Percentiles rank a stretch among this genome's conserved stretches.
phyloP scores from a whole-genome alignment of 2,797 vertebrate species.

The Myotis vivesi region DNA sequence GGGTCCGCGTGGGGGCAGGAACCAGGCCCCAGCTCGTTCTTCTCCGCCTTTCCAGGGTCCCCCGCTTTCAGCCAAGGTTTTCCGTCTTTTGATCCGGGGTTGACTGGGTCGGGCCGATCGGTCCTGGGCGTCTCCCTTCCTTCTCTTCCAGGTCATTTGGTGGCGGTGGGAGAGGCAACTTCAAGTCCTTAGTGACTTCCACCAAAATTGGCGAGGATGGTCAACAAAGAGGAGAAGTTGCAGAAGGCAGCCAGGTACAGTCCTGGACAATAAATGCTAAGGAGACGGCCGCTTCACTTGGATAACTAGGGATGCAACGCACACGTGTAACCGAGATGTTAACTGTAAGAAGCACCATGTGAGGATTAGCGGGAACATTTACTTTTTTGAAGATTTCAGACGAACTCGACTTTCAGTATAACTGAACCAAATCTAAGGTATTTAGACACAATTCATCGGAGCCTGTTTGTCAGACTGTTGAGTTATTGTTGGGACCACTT shows the following conservation, averaged over 20 bases:
- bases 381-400: constrained; percentile 82
- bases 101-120: constrained; percentile 79
- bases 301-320: constrained; percentile 84
- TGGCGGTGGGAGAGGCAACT: constrained; percentile 88
- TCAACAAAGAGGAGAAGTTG: constrained; percentile 87
- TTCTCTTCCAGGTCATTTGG: constrained; percentile 91
- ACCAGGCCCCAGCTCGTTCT: neutral
- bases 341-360: constrained; percentile 79
- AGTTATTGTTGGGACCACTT: neutral
- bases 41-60: neutral
- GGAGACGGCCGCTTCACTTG: constrained; percentile 92
- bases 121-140: constrained; percentile 85
- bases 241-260: constrained; percentile 86
- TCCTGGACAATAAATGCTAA: constrained; percentile 95
- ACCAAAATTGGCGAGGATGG: constrained; percentile 85
- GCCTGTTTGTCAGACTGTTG: neutral
- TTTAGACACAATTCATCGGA: constrained; percentile 73
- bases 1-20: too few relatives aligned
- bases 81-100: constrained; percentile 82
- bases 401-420: constrained; percentile 82
- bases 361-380: constrained; percentile 84
- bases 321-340: constrained; percentile 84
- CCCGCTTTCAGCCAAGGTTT: constrained; percentile 84
- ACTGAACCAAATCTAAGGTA: constrained; percentile 78
- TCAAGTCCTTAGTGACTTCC: constrained; percentile 92